Conservation (phyloP, 2,888 invertebrate genomes). For the Yponomeuta evonymella region DNA sequence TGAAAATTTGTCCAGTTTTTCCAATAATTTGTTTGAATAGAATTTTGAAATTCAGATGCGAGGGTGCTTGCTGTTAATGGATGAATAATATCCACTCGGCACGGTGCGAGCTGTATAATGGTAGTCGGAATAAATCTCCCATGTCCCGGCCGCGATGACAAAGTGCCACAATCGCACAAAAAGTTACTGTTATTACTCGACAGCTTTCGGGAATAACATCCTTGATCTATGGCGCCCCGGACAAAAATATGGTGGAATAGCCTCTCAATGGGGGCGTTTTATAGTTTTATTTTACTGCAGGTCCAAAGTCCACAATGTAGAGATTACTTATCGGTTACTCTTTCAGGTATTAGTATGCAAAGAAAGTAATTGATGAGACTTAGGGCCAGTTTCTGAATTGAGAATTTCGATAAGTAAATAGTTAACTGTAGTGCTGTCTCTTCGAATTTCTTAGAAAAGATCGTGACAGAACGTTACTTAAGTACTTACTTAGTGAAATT, state of each 20-base stretch:
- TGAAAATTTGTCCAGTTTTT: constrained; percentile 25
- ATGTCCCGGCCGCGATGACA: constrained; percentile 8
- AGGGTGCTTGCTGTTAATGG: constrained; percentile 44
- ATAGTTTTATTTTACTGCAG: neutral
- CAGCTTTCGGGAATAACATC: constrained; percentile 3
- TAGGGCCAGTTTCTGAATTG: too few relatives aligned
- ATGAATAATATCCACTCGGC: constrained; percentile 45
- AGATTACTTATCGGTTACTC: too few relatives aligned
- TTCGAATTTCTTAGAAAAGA: too few relatives aligned
- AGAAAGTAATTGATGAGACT: too few relatives aligned
- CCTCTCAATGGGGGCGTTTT: neutral
- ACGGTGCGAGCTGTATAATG: constrained; percentile 32
- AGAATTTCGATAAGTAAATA: too few relatives aligned
- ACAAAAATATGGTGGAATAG: neutral
- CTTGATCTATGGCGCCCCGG: neutral
- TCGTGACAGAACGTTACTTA: too few relatives aligned
- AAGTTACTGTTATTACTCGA: constrained; percentile 4
- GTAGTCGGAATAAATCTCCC: constrained; percentile 38
- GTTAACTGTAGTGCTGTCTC: too few relatives aligned
- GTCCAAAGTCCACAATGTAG: too few relatives aligned
- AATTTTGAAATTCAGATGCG: constrained; percentile 48
- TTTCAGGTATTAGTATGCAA: too few relatives aligned
- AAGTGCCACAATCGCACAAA: constrained; percentile 13
- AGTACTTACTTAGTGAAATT: too few relatives aligned
- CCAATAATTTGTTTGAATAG: constrained; percentile 55